Evolutionary conservation across 2,797 vertebrate species (phyloP).

Genomic region (Cyprinodon diabolis): DNA sequence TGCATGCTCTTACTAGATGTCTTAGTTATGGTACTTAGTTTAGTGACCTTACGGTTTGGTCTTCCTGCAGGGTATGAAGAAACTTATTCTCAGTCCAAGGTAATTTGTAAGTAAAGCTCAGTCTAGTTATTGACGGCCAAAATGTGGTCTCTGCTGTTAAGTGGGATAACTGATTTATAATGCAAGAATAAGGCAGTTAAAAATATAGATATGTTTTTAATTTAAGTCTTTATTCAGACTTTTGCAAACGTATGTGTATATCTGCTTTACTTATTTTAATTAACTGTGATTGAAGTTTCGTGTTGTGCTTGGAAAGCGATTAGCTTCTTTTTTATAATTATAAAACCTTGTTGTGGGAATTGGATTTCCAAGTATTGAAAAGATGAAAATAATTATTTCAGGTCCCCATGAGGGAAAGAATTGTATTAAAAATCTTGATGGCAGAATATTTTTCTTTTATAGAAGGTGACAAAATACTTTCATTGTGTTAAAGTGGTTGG

Average conservation of each 20-base stretch:
- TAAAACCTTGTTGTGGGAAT: no score
- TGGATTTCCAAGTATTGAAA: no score
- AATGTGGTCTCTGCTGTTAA: neutral
- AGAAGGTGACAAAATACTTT: no score
- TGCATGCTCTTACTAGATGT: constrained; percentile 2
- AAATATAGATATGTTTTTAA: no score
- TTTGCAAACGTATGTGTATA: neutral
- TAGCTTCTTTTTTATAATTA: no score
- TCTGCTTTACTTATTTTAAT: neutral
- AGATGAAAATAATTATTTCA: no score
- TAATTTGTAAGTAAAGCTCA: constrained; percentile 48
- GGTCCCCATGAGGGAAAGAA: no score
- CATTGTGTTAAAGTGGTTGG: no score
- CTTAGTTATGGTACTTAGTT: constrained; percentile 12
- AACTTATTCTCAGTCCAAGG: constrained; percentile 49
- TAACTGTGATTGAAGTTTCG: neutral
- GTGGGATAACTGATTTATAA: neutral
- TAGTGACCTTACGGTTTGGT: constrained; percentile 49
- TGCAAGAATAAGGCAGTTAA: neutral
- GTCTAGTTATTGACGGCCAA: constrained; percentile 14
- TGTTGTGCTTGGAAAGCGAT: no score
- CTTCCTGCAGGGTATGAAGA: constrained; percentile 57
- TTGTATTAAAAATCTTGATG: no score
- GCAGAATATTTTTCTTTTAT: no score
- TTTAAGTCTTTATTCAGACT: neutral